Conservation (phyloP, 2,888 invertebrate genomes). For the Epinotia nisella region DNA sequence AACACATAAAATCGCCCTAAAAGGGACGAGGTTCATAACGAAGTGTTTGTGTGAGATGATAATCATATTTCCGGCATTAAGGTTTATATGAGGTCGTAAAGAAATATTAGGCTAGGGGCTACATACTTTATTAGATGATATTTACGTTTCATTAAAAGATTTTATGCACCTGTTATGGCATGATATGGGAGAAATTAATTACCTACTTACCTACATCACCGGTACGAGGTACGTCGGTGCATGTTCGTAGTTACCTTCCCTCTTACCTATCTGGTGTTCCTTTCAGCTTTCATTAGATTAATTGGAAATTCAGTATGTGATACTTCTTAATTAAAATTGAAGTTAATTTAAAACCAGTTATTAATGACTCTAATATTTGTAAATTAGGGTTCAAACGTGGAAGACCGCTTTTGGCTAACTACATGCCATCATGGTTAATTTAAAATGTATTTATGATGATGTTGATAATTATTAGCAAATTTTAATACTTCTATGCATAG, state of each 20-base stretch:
- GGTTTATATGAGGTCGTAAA: conserved; percentile 75
- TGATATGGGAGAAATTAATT: conserved; percentile 58
- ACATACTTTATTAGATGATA: conserved; percentile 73
- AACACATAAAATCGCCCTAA: conserved; percentile 68
- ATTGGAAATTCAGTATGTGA: conserved; percentile 28
- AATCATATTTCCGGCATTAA: conserved; percentile 76
- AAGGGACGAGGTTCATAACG: conserved; percentile 60
- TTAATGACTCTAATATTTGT: too few relatives aligned
- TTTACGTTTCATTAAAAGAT: conserved; percentile 73
- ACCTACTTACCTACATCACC: conserved; percentile 35
- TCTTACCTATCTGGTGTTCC: not conserved
- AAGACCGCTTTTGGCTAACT: too few relatives aligned
- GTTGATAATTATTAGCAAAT: too few relatives aligned
- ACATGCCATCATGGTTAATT: too few relatives aligned
- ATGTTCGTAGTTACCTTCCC: conserved; percentile 30
- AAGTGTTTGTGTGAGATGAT: conserved; percentile 70
- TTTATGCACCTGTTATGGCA: conserved; percentile 55
- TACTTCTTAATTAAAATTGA: conserved; percentile 15
- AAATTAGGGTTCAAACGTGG: too few relatives aligned
- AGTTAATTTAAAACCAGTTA: conserved; percentile 5
- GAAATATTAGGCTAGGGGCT: conserved; percentile 68
- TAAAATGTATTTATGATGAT: too few relatives aligned
- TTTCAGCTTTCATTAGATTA: conserved; percentile 29
- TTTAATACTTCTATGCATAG: too few relatives aligned
- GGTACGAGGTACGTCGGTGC: conserved; percentile 25